These are phyloP conservation scores for Cosmia pyralina DNA, from an alignment of 2,888 invertebrate species.

Conservation along the genomic window DNA sequence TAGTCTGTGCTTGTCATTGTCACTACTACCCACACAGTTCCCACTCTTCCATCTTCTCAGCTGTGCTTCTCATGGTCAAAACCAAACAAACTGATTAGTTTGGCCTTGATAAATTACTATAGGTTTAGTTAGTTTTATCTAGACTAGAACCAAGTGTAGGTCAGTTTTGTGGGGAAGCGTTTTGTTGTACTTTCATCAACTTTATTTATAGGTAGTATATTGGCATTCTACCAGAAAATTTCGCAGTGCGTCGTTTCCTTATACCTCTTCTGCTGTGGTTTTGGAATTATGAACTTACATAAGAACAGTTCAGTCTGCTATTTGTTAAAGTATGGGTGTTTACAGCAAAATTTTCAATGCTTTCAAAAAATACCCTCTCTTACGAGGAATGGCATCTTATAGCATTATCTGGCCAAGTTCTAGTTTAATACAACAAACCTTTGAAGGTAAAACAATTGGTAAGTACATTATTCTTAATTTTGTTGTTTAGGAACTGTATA, in stretches of 20 bases:
- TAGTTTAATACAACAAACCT: constrained; percentile 93
- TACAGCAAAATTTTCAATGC: constrained; percentile 78
- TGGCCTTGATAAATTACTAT: too few relatives aligned
- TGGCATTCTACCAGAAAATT: constrained; percentile 74
- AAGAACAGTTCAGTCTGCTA: constrained; percentile 38
- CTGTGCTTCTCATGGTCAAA: too few relatives aligned
- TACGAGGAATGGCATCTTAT: constrained; percentile 93
- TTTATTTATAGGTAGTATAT: constrained; percentile 55
- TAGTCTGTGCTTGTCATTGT: too few relatives aligned
- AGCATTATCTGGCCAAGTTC: constrained; percentile 93
- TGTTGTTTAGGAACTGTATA: neutral
- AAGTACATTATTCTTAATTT: constrained; percentile 69
- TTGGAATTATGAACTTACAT: constrained; percentile 67
- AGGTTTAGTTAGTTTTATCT: too few relatives aligned
- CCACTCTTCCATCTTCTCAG: too few relatives aligned
- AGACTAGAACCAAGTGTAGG: constrained; percentile 25
- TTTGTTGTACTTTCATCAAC: constrained; percentile 43
- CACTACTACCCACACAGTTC: too few relatives aligned
- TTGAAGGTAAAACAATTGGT: constrained; percentile 92
- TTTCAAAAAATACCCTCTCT: constrained; percentile 84
- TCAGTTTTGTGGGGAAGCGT: constrained; percentile 18
- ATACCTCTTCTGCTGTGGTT: constrained; percentile 53
- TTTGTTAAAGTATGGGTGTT: constrained; percentile 73
- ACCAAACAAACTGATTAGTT: too few relatives aligned
- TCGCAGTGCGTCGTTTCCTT: constrained; percentile 60